Evolutionary conservation across 2,888 invertebrate genomes (phyloP), one percentile per base, ranked within the genome.

Genomic region (Pyralis farinalis): DNA sequence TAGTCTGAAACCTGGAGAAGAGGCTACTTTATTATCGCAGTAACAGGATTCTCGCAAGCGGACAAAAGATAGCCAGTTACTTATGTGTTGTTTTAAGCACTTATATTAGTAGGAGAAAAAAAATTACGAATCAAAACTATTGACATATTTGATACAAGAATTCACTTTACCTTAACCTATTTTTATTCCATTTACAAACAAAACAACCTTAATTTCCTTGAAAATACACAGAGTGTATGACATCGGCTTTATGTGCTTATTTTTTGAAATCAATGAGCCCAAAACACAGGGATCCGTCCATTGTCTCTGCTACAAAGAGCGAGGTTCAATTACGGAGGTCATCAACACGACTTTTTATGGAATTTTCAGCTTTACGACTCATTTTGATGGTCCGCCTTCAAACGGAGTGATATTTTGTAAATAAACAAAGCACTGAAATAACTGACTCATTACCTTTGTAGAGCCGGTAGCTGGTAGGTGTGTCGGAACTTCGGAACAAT

Each of bases 361-460:
- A 85, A 86, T 82, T 85, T 84, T 71, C 78, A 80, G 73, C 61
- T 88, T 88, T 82, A 88, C 83, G 87, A 79, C 76, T 71, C 76
- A 86, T 87, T 85, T 86, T 87, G 88, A 88, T 86, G 87, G 87
- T 83, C 81, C 87, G 85, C 85, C 87, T 88, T 88, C 88, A 88
- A 88, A 88, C 86, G 79, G 77, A 88, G 84, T 88, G 87, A 88
- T 88, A 88, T 88, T 85, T 87, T 83, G 88, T 88, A 88, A 88
- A 88, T 87, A 88, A 88, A 88, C 88, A 88, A 70, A 61, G 73
- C 72, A 81, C 88, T 84, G 84, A 87, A 88, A 88, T 88, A 88
- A 84, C 87, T 78, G 69, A 53, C 73, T 80, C 73, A 83, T 84
- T 84, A 87, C 86, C 88, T 88, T 87, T 88, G 87, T 87, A 76